These are phyloP conservation scores for Myiotriccus ornatus DNA, from an alignment of 2,797 vertebrate genomes.

Conservation along the genomic window DNA sequence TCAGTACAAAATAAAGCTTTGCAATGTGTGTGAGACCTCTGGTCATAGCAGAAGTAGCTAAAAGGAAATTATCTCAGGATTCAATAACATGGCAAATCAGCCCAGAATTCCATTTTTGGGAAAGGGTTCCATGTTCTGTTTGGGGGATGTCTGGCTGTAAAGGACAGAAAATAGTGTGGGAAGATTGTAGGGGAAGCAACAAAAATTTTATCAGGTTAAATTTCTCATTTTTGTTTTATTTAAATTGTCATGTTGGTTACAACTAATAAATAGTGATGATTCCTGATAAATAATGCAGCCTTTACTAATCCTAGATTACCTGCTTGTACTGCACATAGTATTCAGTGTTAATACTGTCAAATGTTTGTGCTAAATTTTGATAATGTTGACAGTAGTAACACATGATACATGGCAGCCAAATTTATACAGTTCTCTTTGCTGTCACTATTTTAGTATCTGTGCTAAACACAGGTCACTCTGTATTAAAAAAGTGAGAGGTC, in stretches of 20 bases:
- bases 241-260: background rate
- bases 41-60: background rate
- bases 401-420: background rate
- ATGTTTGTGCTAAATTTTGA: background rate
- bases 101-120: background rate
- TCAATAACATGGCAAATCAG: background rate
- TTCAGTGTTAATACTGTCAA: constrained; percentile 12
- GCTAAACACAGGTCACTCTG: background rate
- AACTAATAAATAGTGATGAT: background rate
- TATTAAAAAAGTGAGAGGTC: background rate
- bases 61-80: background rate
- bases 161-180: background rate
- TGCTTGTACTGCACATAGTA: background rate
- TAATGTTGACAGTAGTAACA: background rate
- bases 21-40: background rate
- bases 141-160: background rate
- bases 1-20: background rate
- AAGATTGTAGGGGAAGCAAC: background rate
- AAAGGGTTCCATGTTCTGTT: background rate
- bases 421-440: background rate
- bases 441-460: background rate
- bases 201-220: background rate
- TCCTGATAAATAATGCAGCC: background rate
- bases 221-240: background rate
- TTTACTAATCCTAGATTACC: background rate